Evolutionary conservation across 2,888 invertebrate genomes (phyloP).

Genomic region (Drosophila macrospina): DNA sequence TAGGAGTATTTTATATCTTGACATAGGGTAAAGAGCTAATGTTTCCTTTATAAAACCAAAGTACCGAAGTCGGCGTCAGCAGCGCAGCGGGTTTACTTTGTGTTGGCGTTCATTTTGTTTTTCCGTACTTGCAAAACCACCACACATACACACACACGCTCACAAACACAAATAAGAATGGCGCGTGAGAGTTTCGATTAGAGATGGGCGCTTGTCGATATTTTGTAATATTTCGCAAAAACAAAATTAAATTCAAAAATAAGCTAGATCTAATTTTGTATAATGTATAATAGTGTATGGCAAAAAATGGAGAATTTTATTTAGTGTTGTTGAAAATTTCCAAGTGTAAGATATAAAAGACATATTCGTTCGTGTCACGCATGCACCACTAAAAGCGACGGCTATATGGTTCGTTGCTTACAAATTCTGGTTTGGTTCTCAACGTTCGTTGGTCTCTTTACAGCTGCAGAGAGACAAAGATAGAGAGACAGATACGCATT

Average conservation of each 20-base stretch:
- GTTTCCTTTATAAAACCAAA: conserved; percentile 25
- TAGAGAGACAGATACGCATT: conserved; percentile 36
- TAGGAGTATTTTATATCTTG: neutral
- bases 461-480: conserved; percentile 52
- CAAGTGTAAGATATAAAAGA: neutral
- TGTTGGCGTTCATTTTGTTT: conserved; percentile 83
- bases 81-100: conserved; percentile 52
- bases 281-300: neutral
- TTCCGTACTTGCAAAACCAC: conserved; percentile 77
- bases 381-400: conserved; percentile 38
- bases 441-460: conserved; percentile 48
- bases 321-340: neutral
- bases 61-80: conserved; percentile 56
- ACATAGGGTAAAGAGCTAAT: neutral
- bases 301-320: too few relatives aligned
- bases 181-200: conserved; percentile 48
- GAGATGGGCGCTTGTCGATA: conserved; percentile 38
- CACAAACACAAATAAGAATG: conserved; percentile 20
- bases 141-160: conserved; percentile 33
- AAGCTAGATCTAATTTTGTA: neutral
- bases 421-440: conserved; percentile 61
- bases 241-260: neutral
- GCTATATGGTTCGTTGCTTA: conserved; percentile 67
- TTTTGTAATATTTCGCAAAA: conserved; percentile 9
- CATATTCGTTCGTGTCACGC: conserved; percentile 34